Conservation (phyloP, 2,888 invertebrate genomes). For the Drosophila bunnanda region DNA sequence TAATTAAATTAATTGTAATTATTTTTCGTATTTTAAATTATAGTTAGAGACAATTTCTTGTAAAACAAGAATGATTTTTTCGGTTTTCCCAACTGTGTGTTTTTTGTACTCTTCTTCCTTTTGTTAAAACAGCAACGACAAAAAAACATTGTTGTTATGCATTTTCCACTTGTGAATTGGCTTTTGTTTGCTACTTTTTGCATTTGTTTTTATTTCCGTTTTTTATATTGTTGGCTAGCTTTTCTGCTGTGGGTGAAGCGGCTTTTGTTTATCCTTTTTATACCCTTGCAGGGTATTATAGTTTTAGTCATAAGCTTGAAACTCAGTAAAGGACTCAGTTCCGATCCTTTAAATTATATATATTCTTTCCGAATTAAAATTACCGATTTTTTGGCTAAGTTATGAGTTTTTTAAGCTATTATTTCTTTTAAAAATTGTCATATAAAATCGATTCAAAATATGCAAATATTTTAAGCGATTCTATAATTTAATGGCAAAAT, state of each 20-base stretch:
- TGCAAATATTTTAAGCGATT: no score
- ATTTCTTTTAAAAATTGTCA: no score
- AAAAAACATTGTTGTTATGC: slow-evolving; percentile 62
- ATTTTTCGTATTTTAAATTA: background rate
- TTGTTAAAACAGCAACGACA: slow-evolving; percentile 48
- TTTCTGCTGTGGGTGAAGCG: slow-evolving; percentile 23
- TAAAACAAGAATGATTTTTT: background rate
- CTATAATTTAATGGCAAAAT: no score
- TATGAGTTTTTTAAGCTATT: no score
- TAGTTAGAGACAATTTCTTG: background rate
- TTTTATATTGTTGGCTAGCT: slow-evolving; percentile 32
- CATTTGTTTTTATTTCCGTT: slow-evolving; percentile 46
- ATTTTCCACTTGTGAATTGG: slow-evolving; percentile 59
- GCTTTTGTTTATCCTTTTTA: slow-evolving; percentile 37
- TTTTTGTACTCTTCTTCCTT: slow-evolving; percentile 31
- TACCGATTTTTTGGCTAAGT: no score
- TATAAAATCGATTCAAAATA: no score
- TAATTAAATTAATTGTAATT: no score
- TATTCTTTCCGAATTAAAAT: no score
- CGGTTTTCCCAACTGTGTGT: background rate
- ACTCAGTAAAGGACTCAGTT: no score
- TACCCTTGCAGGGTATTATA: no score
- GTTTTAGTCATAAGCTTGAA: no score
- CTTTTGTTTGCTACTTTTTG: slow-evolving; percentile 41
- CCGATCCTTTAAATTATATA: no score